Conservation (phyloP, 2,888 invertebrate species). For the Lithophane ornitopus region DNA sequence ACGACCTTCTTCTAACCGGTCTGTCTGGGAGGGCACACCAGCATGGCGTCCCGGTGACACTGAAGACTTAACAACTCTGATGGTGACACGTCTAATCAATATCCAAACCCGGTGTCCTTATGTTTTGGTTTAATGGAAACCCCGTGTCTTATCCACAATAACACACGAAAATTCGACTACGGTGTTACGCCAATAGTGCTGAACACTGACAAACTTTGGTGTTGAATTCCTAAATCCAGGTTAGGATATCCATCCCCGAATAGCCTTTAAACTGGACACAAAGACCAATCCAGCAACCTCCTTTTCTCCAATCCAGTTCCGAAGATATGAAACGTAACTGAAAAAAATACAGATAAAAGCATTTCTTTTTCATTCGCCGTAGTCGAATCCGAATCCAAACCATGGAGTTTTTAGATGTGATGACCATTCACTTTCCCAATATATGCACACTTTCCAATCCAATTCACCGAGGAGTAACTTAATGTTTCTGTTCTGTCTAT, state of each 20-base stretch:
- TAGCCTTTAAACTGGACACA: constrained; percentile 48
- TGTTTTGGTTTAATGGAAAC: constrained; percentile 66
- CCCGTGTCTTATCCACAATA: constrained; percentile 54
- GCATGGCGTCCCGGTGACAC: constrained; percentile 87
- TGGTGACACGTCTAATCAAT: constrained; percentile 83
- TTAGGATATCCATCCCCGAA: constrained; percentile 38
- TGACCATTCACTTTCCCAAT: constrained; percentile 61
- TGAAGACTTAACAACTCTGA: constrained; percentile 81
- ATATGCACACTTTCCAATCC: constrained; percentile 78
- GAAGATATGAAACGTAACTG: constrained; percentile 19
- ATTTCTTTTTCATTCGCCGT: constrained; percentile 52
- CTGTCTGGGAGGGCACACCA: constrained; percentile 89
- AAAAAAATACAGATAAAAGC: constrained; percentile 14
- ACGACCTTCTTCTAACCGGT: constrained; percentile 90
- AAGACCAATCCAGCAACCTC: constrained; percentile 53
- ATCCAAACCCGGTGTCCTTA: constrained; percentile 75
- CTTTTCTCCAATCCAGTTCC: constrained; percentile 53
- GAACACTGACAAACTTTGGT: constrained; percentile 37
- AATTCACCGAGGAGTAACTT: constrained; percentile 76
- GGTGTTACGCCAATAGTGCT: constrained; percentile 43
- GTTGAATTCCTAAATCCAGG: constrained; percentile 39
- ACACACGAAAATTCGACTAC: constrained; percentile 60
- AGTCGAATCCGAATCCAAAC: constrained; percentile 58
- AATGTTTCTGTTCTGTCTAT: constrained; percentile 82
- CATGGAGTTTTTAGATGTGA: constrained; percentile 60